Percentiles rank a stretch among this genome's conserved stretches.
phyloP scores from a whole-genome alignment of 2,113 vertebrate genomes.

The Solea solea region DNA sequence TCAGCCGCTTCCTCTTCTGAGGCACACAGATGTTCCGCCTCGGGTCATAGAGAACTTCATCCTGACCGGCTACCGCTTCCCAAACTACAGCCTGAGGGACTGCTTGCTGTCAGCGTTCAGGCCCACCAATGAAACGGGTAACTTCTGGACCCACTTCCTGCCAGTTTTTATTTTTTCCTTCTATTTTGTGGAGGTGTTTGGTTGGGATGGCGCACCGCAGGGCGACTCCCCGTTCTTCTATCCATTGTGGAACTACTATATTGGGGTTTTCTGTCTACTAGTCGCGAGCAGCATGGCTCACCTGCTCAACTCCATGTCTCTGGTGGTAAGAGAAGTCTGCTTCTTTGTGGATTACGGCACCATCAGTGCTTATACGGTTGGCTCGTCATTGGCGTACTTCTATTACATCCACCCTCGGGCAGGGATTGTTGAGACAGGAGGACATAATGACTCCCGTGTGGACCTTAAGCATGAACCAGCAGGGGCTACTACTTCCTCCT shows the following conservation, averaged over 20 bases:
- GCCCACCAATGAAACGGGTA: constrained; percentile 84
- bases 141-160: constrained; percentile 87
- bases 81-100: constrained; percentile 82
- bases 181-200: constrained; percentile 78
- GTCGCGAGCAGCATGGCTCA: constrained; percentile 85
- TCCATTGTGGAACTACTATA: constrained; percentile 83
- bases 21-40: constrained; percentile 77
- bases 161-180: constrained; percentile 81
- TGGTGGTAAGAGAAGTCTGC: constrained; percentile 82
- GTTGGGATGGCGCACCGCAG: constrained; percentile 53
- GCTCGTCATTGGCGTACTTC: constrained; percentile 83
- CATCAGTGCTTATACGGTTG: constrained; percentile 83
- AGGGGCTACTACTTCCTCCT: neutral
- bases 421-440: constrained; percentile 43
- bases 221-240: constrained; percentile 78
- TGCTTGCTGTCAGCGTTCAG: constrained; percentile 83
- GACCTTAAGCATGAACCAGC: neutral
- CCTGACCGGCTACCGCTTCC: constrained; percentile 83
- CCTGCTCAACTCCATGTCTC: constrained; percentile 85
- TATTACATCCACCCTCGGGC: constrained; percentile 82
- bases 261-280: constrained; percentile 81
- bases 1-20: constrained; percentile 72
- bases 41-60: constrained; percentile 83
- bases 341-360: constrained; percentile 86
- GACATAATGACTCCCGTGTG: constrained; percentile 34